phyloP scores from a whole-genome alignment of 1,140 invertebrate species.

The Diabrotica virgifera region DNA sequence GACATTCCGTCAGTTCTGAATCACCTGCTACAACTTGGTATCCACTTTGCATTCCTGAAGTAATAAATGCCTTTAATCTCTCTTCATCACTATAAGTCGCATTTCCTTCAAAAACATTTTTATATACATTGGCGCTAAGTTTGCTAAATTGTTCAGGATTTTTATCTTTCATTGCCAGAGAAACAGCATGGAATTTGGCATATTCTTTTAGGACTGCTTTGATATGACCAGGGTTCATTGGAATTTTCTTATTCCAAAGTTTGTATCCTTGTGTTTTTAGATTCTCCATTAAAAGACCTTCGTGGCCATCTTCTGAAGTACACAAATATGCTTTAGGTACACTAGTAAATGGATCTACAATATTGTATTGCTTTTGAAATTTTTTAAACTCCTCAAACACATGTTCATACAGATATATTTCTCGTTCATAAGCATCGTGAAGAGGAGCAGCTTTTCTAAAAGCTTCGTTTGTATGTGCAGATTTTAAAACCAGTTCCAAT shows the following conservation, averaged over 20 bases:
- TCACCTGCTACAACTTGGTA: constrained; percentile 18
- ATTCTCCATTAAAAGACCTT: constrained; percentile 36
- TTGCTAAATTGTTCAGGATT: constrained; percentile 41
- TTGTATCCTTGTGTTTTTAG: constrained; percentile 41
- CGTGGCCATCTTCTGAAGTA: constrained; percentile 44
- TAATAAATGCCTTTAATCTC: constrained; percentile 37
- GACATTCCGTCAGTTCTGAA: constrained; percentile 11
- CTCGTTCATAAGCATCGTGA: constrained; percentile 28
- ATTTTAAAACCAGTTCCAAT: constrained; percentile 32
- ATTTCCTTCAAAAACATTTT: constrained; percentile 33
- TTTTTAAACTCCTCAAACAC: constrained; percentile 26
- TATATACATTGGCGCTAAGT: constrained; percentile 28
- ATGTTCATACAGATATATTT: constrained; percentile 31
- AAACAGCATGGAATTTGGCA: constrained; percentile 55
- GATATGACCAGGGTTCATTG: constrained; percentile 51
- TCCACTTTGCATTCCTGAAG: constrained; percentile 16
- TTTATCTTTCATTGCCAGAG: constrained; percentile 51
- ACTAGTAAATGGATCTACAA: constrained; percentile 32
- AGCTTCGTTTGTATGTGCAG: constrained; percentile 23
- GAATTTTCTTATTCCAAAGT: constrained; percentile 51
- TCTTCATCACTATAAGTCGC: neutral
- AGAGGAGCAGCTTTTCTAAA: constrained; percentile 25
- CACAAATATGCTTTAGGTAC: constrained; percentile 45
- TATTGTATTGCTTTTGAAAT: constrained; percentile 24
- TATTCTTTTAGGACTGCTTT: constrained; percentile 50